These are phyloP conservation scores for Rhegmatorhina hoffmannsi DNA, from an alignment of 2,113 vertebrate species.

Conservation along the genomic window DNA sequence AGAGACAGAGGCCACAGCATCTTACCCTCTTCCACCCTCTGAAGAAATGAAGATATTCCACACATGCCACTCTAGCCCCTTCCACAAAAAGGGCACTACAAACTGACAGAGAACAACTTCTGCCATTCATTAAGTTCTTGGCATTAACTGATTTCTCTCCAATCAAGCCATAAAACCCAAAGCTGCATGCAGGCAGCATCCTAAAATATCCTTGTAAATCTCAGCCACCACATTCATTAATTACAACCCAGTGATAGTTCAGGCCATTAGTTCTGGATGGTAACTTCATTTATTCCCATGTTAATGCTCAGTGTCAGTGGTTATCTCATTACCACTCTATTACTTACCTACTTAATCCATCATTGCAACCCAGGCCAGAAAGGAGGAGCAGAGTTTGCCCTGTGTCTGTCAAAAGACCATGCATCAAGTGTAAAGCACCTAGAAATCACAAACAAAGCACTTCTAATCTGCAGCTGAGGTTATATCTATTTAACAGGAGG, in stretches of 20 bases:
- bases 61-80: not conserved
- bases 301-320: constrained; percentile 71
- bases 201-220: constrained; percentile 76
- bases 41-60: not conserved
- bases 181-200: constrained; percentile 56
- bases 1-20: not conserved
- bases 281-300: constrained; percentile 77
- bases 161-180: constrained; percentile 64
- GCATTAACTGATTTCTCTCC: constrained; percentile 60
- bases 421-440: not conserved
- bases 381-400: not conserved
- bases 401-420: not conserved
- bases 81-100: not conserved
- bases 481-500: not conserved
- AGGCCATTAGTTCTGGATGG: constrained; percentile 75
- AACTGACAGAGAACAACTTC: constrained; percentile 3
- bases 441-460: constrained; percentile 24
- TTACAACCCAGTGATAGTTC: constrained; percentile 66
- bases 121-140: constrained; percentile 39
- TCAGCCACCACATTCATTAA: constrained; percentile 70
- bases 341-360: constrained; percentile 64
- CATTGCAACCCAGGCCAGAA: constrained; percentile 34
- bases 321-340: constrained; percentile 76
- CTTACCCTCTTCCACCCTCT: not conserved
- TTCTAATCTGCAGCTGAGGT: not conserved